Base-by-base conservation (phyloP, 2,797 vertebrate genomes). In the Molossus molossus region DNA sequence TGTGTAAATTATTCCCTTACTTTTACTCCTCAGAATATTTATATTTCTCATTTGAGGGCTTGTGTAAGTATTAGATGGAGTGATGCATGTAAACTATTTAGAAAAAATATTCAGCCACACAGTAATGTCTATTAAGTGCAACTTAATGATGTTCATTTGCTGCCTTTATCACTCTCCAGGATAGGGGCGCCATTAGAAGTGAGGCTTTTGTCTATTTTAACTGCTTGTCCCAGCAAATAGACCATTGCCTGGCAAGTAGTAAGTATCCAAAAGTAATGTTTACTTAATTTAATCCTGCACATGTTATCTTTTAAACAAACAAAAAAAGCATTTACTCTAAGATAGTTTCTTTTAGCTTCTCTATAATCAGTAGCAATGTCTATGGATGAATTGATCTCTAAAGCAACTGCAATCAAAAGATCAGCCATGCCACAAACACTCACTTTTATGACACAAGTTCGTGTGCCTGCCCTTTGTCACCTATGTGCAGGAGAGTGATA, bases 371-470 rank as follows among this genome's bases (percentile, higher is more conserved):
- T 73, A 37, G 9, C 53, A 60, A 87, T 75, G 13, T 15, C 23
- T 72, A 55, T 50, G 1, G 8, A 17, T 92, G 62, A 86, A 80
- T 62, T 62, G 20, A 83, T 77, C 37, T 48, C 40, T 73, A 45
- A 85, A 33, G 23, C 20, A 82, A 55, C 33, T 57, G 29, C 92
- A 84, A 77, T 75, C 12, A 75, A 48, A 57, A 64, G 3, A 83
- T 77, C 21, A 84, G 9, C 77, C 33, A 40, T 40, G 13, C 7
- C 62, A 90, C 40, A 53, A 67, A 64, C 88, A 86, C 48, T 57
- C 20, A 50, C 33, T 94, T 95, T 94, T 86, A 81, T 62, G 18
- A 77, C 77, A 77, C 67, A 88, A 75, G 50, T n/a, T 15, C 62
- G 20, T 60, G 33, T 6, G 40, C 29, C 55, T 92, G 29, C 18